Evolutionary conservation across 2,797 vertebrate genomes (phyloP), one percentile per base, ranked within the genome.

Genomic region (Tarsius wallacei): DNA sequence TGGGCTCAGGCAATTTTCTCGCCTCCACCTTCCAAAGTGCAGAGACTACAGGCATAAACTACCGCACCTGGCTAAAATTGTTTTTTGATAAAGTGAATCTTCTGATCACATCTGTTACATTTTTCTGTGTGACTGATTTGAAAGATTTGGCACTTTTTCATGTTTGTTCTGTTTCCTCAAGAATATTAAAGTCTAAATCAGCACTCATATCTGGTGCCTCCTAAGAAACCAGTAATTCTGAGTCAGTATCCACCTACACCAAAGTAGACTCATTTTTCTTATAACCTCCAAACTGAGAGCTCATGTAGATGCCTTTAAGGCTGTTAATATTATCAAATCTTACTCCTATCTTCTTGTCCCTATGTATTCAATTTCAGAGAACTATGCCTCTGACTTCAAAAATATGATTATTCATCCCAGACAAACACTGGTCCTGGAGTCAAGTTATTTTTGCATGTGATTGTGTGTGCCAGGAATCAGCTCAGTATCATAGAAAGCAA

Each of bases 401-500:
- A 51, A 36, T 28, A 53, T 47, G 16, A 1, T 59, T n/a, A 24
- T 4, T 22, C 19, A 49, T 33, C 70, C 19, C 68, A 83, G 17
- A 28, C 47, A 57, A 68, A 53, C 15, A 21, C 83, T 68, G 4
- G 19, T 81, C 53, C 47, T 68, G 14, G n/a, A 53, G 21, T 7
- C 21, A 26, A 70, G n/a, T 26, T 21, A 2, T 17, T 26, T 68
- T 53, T 68, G 4, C 33, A 9, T 8, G 59, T 49, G 10, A 9
- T 26, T n/a, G 3, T 61, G 3, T 61, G 24, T 2, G 4, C 10
- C 1, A 21, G 21, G 21, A 0, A 51, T 31, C 19, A 36, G 2
- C 4, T 85, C 22, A 55, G 64, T 4, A 70, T 5, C 49, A 36
- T 36, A 55, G 19, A 53, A 21, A 53, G 14, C 21, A 24, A 68